phyloP scores from a whole-genome alignment of 2,113 vertebrate species.

The Pagrus major region DNA sequence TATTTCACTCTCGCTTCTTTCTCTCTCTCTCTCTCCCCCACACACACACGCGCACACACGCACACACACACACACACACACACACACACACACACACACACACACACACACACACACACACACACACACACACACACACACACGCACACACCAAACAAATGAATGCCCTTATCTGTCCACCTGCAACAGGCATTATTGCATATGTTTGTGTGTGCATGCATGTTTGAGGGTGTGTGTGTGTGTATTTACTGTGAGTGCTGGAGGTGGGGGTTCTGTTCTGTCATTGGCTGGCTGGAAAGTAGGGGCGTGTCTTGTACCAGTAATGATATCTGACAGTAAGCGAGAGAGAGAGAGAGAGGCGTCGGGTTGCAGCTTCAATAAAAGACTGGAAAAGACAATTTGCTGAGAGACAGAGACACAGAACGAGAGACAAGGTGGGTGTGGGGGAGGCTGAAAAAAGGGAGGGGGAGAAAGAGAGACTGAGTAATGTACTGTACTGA shows the following conservation, averaged over 20 bases:
- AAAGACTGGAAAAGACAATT: constrained; percentile 77
- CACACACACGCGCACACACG: neutral
- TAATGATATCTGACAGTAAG: constrained; percentile 76
- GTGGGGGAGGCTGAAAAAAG: constrained; percentile 36
- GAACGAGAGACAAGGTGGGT: constrained; percentile 32
- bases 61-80: neutral
- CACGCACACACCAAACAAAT: constrained; percentile 12
- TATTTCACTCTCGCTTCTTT: constrained; percentile 19
- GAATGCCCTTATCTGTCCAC: constrained; percentile 5
- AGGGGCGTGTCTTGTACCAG: constrained; percentile 67
- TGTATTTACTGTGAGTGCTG: constrained; percentile 39
- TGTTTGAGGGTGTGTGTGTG: constrained; percentile 12
- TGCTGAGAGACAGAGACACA: constrained; percentile 60
- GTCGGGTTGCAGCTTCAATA: constrained; percentile 78
- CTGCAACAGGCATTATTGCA: constrained; percentile 51
- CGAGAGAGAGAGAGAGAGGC: constrained; percentile 55
- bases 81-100: neutral
- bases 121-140: neutral
- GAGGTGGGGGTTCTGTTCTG: constrained; percentile 14
- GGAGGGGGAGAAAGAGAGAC: constrained; percentile 43
- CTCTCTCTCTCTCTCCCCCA: neutral
- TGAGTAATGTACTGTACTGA: constrained; percentile 45
- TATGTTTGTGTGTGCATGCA: constrained; percentile 7
- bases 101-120: neutral
- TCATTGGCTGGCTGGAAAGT: constrained; percentile 66